phyloP scores from a whole-genome alignment of 1,140 invertebrate genomes.

The Ctenoplectra terminalis region DNA sequence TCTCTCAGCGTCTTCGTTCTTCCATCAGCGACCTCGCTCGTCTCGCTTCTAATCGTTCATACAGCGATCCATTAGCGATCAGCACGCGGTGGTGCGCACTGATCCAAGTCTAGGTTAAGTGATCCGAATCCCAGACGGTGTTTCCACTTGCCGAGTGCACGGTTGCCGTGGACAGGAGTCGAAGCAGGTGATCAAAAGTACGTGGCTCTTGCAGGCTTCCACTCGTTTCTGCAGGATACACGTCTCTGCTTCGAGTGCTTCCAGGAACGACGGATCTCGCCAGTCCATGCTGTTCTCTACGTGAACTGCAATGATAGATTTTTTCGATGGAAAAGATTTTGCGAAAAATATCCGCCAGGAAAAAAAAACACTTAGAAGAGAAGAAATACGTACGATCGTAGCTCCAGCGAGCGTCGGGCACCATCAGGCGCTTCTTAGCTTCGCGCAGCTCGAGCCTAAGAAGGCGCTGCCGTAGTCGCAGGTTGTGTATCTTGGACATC shows the following conservation, averaged over 20 bases:
- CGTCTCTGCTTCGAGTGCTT: conserved; percentile 84
- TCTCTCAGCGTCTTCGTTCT: not conserved
- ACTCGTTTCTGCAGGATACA: conserved; percentile 84
- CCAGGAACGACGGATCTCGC: conserved; percentile 83
- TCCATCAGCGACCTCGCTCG: conserved; percentile 65
- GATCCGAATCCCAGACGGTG: conserved; percentile 68
- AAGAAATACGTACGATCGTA: conserved; percentile 84
- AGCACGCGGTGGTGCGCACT: conserved; percentile 75
- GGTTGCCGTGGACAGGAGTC: conserved; percentile 77
- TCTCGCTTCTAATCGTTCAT: conserved; percentile 63
- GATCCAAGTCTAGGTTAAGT: conserved; percentile 77
- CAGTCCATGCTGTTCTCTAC: conserved; percentile 84
- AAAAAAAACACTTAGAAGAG: not conserved
- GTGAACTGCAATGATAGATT: conserved; percentile 79
- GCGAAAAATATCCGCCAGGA: not conserved
- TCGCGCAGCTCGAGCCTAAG: conserved; percentile 84
- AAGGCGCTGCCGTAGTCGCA: conserved; percentile 83
- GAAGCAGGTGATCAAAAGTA: conserved; percentile 84
- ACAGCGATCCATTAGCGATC: conserved; percentile 59
- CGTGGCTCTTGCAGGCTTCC: conserved; percentile 84
- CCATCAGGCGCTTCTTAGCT: conserved; percentile 81
- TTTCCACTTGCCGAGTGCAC: conserved; percentile 50
- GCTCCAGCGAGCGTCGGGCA: conserved; percentile 84
- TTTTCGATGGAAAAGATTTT: not conserved
- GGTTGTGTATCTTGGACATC: conserved; percentile 82